Conservation (phyloP, 2,113 vertebrate species). For the Rostratula benghalensis region DNA sequence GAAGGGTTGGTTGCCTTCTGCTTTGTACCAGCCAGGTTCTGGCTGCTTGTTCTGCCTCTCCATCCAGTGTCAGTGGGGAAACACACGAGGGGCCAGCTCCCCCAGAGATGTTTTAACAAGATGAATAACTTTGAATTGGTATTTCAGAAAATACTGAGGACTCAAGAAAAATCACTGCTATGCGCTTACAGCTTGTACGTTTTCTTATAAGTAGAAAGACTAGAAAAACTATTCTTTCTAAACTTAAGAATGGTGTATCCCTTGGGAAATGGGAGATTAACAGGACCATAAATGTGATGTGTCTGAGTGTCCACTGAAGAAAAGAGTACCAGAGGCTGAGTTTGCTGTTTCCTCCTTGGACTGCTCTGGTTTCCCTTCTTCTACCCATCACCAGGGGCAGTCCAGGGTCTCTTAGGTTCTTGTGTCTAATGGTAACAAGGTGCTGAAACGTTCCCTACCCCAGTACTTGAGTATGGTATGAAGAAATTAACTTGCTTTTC, state of each 20-base stretch:
- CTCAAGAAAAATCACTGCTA: not conserved
- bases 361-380: not conserved
- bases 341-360: not conserved
- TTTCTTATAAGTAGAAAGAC: not conserved
- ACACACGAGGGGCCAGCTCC: not conserved
- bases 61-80: not conserved
- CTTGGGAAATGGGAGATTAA: not conserved
- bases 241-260: not conserved
- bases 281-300: not conserved
- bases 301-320: not conserved
- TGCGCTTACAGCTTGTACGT: not conserved
- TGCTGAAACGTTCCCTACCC: not conserved
- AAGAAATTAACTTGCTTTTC: not conserved
- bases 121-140: not conserved
- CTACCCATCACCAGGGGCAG: not conserved
- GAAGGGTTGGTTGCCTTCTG: not conserved
- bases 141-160: not conserved
- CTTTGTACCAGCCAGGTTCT: not conserved
- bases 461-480: fast-evolving
- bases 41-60: not conserved
- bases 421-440: not conserved
- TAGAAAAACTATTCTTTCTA: not conserved
- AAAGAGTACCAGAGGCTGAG: not conserved
- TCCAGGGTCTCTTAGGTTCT: not conserved
- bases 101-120: not conserved